Percentiles rank a stretch among this genome's conserved stretches.
Conservation (phyloP, 2,113 vertebrate species). For the Glaucidium brasilianum region DNA sequence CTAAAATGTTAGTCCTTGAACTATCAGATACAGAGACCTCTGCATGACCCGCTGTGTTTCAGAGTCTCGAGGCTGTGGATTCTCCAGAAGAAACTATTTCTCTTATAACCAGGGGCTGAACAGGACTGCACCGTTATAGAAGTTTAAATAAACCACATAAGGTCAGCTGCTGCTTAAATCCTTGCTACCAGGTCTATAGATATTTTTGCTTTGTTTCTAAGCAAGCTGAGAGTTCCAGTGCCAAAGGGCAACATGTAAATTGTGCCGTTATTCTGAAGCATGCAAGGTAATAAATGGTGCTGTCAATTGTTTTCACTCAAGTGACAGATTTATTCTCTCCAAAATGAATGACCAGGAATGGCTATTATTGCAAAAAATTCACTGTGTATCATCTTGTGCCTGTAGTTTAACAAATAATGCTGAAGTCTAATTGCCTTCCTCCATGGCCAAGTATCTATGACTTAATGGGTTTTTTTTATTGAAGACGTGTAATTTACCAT, state of each 20-base stretch:
- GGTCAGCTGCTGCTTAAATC: slow-evolving; percentile 41
- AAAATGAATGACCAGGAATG: slow-evolving; percentile 27
- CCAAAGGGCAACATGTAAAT: slow-evolving; percentile 70
- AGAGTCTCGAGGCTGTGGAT: slow-evolving; percentile 2
- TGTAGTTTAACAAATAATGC: slow-evolving; percentile 60
- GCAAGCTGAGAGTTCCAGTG: not conserved
- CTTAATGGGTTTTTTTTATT: not conserved
- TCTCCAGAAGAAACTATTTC: slow-evolving; percentile 14
- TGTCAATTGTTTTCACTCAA: slow-evolving; percentile 70
- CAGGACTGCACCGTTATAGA: not conserved
- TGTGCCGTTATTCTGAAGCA: slow-evolving; percentile 62
- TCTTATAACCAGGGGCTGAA: not conserved
- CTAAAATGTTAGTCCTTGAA: slow-evolving; percentile 22
- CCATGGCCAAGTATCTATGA: not conserved
- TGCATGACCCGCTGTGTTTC: not conserved
- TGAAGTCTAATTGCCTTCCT: slow-evolving; percentile 29
- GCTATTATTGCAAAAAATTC: slow-evolving; percentile 59
- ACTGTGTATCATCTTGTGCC: slow-evolving; percentile 25
- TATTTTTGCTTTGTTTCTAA: slow-evolving; percentile 35
- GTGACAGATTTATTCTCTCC: slow-evolving; percentile 68
- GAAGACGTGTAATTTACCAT: slow-evolving; percentile 30
- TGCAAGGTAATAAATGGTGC: slow-evolving; percentile 68
- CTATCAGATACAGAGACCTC: slow-evolving; percentile 23
- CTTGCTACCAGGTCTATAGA: not conserved
- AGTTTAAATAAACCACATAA: slow-evolving; percentile 34